Evolutionary conservation across 2,888 invertebrate genomes (phyloP).

Genomic region (Mayetiola destructor): DNA sequence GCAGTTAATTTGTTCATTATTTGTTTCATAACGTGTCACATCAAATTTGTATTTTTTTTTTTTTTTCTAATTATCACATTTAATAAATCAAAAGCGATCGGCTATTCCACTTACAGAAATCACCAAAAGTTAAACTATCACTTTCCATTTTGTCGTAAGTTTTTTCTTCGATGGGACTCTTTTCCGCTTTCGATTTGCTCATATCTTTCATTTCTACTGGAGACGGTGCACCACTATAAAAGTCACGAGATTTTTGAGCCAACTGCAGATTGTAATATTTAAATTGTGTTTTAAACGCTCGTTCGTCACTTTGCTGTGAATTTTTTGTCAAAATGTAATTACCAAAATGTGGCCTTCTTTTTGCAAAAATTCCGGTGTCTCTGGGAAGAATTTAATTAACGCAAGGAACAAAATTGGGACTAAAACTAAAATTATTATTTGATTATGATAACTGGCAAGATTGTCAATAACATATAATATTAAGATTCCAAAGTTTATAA

Average conservation of each 20-base stretch:
- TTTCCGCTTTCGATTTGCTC: neutral
- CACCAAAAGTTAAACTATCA: neutral
- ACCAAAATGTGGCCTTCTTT: neutral
- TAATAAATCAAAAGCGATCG: neutral
- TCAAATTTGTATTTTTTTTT: neutral
- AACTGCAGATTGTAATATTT: slow-evolving; percentile 22
- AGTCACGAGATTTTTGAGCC: slow-evolving; percentile 29
- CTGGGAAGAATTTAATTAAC: slow-evolving; percentile 1
- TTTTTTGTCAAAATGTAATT: neutral
- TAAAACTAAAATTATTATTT: slow-evolving; percentile 23
- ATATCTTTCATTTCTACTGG: neutral
- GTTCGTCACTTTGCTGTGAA: neutral
- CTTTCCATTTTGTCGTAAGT: neutral
- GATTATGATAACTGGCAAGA: slow-evolving; percentile 24
- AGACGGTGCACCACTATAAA: slow-evolving; percentile 25
- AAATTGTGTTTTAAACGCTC: too few relatives aligned
- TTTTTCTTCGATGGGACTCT: neutral
- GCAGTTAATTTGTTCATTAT: neutral
- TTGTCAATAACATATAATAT: slow-evolving; percentile 27
- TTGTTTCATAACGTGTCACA: too few relatives aligned
- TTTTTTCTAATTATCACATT: too few relatives aligned
- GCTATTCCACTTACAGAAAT: slow-evolving; percentile 2
- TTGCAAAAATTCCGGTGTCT: slow-evolving; percentile 11
- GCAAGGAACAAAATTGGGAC: neutral
- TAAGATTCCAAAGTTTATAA: slow-evolving; percentile 29